Base-by-base conservation (phyloP, 2,113 vertebrate species). In the Carassius gibelio region DNA sequence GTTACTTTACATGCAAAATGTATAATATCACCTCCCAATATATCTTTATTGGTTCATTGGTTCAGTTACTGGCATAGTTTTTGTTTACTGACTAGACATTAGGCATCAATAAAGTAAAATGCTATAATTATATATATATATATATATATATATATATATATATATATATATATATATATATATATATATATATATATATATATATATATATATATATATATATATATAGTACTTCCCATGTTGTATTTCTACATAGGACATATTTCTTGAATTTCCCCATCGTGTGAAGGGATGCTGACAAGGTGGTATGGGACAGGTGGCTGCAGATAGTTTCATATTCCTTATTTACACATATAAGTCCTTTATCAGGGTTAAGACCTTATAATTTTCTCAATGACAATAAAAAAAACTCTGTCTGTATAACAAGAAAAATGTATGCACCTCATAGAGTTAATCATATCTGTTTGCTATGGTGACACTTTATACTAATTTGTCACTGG, bases 251-350 rank as follows among this genome's bases (percentile, higher is more conserved):
- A 38, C 14, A 75, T 26, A 81, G 79, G 55, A 78, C 19, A 34
- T 19, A 79, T 34, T 84, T 26, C n/a, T 13, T 83, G 11, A 34
- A 13, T 71, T 52, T 84, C 84, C 62, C 76, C 76, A 69, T 45
- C 91, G 91, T 88, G 82, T 74, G 21, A 55, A 50, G 86, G 71
- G 84, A 89, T 88, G 89, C 88, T 90, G 91, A 77, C 57, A 59
- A 62, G 9, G 87, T 84, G 38, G 34, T 38, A 38, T 78, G 86
- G 74, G 86, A 89, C 86, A 90, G 87, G 89, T 87, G 86, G 87
- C 88, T 85, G 76, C 75, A 90, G 92, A 90, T 92, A 90, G 85
- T 93, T 93, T 93, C 92, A 93, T 45, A 93, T 93, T 92, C 87
- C 89, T 34, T 42, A 42, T 42, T n/a, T 21, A 42, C 69, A 34